phyloP scores from a whole-genome alignment of 1,140 invertebrate species.

The Lasioglossum baleicum region DNA sequence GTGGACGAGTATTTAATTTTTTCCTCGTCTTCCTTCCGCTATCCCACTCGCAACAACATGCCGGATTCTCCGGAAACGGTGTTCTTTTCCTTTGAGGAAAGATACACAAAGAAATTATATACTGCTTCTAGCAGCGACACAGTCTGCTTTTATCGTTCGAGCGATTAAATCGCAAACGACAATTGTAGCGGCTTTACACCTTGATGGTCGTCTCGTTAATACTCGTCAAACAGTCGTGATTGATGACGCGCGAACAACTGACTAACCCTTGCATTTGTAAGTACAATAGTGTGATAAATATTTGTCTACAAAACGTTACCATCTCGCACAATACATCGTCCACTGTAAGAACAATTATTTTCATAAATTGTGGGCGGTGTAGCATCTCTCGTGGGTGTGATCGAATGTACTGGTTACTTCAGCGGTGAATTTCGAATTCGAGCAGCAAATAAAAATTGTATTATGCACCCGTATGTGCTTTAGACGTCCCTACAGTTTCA shows the following conservation, averaged over 20 bases:
- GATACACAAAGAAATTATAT: not conserved
- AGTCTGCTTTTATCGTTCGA: not conserved
- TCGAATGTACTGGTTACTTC: too few species aligned
- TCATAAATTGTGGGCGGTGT: too few species aligned
- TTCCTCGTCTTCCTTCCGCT: not conserved
- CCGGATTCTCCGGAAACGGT: not conserved
- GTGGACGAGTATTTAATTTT: not conserved
- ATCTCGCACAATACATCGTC: too few species aligned
- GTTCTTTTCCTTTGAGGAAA: not conserved
- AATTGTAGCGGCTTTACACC: not conserved
- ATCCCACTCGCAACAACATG: not conserved
- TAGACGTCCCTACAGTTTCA: too few species aligned
- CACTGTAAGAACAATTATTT: too few species aligned
- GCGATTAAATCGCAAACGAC: not conserved
- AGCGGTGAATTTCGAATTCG: too few species aligned
- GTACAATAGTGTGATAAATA: too few species aligned
- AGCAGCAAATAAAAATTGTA: too few species aligned
- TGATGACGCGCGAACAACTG: not conserved
- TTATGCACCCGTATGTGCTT: too few species aligned
- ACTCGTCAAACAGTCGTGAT: slow-evolving; percentile 5
- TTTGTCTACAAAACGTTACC: too few species aligned
- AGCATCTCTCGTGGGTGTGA: too few species aligned
- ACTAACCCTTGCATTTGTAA: too few species aligned
- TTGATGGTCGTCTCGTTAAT: not conserved
- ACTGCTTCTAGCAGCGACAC: not conserved